Evolutionary conservation across 2,888 invertebrate genomes (phyloP).

Genomic region (Vanessa cardui): DNA sequence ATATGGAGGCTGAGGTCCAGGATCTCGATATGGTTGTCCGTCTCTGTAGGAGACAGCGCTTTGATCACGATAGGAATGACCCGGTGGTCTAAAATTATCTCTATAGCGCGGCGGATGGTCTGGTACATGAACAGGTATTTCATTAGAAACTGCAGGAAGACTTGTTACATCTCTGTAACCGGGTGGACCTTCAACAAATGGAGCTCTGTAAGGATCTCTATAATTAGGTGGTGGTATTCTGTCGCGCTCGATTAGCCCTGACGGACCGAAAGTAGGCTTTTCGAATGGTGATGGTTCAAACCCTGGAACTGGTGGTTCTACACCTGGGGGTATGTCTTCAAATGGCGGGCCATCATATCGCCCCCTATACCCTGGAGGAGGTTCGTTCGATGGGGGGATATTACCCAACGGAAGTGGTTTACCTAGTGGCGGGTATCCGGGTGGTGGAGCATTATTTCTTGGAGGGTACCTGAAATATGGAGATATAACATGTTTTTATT

Average conservation of each 20-base stretch:
- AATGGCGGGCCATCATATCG: constrained; percentile 76
- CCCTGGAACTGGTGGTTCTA: constrained; percentile 85
- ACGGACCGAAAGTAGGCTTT: constrained; percentile 69
- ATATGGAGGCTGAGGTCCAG: constrained; percentile 56
- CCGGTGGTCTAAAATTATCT: constrained; percentile 67
- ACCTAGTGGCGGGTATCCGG: constrained; percentile 61
- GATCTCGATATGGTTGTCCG: constrained; percentile 61
- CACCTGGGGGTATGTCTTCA: constrained; percentile 84
- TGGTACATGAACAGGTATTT: constrained; percentile 73
- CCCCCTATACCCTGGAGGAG: constrained; percentile 67
- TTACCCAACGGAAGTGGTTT: constrained; percentile 66
- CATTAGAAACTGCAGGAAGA: constrained; percentile 57
- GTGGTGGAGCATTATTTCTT: constrained; percentile 63
- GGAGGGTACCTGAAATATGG: constrained; percentile 70
- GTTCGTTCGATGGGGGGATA: constrained; percentile 59
- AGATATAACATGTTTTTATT: constrained; percentile 2
- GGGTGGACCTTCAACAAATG: constrained; percentile 62
- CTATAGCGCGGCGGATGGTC: constrained; percentile 66
- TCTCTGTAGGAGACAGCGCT: constrained; percentile 59
- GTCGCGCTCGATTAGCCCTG: constrained; percentile 66
- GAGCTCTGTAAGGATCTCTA: constrained; percentile 67
- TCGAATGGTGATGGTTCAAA: constrained; percentile 83
- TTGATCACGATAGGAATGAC: constrained; percentile 66
- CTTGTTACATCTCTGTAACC: constrained; percentile 60
- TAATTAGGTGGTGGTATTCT: constrained; percentile 66